A percentile compares a stretch with the other conserved stretches of the same genome.
Conservation (phyloP, 1,140 invertebrate genomes). For the Riptortus pedestris region DNA sequence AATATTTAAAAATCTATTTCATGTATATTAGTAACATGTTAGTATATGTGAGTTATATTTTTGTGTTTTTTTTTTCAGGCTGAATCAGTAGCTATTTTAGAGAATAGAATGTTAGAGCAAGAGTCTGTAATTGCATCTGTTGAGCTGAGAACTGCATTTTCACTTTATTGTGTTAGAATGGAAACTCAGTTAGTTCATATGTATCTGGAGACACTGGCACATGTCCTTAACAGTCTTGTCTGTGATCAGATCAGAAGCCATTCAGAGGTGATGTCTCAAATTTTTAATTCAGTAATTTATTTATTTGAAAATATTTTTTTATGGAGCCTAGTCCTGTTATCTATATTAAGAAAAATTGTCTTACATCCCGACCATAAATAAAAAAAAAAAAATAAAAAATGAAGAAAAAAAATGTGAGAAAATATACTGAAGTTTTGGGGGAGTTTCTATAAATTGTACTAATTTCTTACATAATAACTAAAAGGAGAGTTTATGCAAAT, state of each 20-base stretch:
- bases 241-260: slow-evolving; percentile 49
- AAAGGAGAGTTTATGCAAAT: too few relatives aligned
- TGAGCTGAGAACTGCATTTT: slow-evolving; percentile 57
- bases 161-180: slow-evolving; percentile 59
- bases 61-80: slow-evolving; percentile 41
- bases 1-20: too few relatives aligned
- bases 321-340: too few relatives aligned
- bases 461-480: too few relatives aligned
- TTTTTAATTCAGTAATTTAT: background rate
- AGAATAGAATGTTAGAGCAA: slow-evolving; percentile 57
- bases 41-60: too few relatives aligned
- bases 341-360: background rate
- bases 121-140: slow-evolving; percentile 58
- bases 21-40: too few relatives aligned
- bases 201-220: slow-evolving; percentile 53
- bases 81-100: slow-evolving; percentile 54
- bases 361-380: background rate
- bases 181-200: slow-evolving; percentile 60
- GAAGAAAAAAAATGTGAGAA: background rate
- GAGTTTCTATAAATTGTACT: background rate
- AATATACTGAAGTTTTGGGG: background rate
- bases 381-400: background rate
- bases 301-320: background rate
- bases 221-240: slow-evolving; percentile 50
- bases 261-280: slow-evolving; percentile 44